Percentiles rank a stretch among this genome's conserved stretches.
phyloP scores from a whole-genome alignment of 2,888 invertebrate species.

The Pediacus dermestoides region DNA sequence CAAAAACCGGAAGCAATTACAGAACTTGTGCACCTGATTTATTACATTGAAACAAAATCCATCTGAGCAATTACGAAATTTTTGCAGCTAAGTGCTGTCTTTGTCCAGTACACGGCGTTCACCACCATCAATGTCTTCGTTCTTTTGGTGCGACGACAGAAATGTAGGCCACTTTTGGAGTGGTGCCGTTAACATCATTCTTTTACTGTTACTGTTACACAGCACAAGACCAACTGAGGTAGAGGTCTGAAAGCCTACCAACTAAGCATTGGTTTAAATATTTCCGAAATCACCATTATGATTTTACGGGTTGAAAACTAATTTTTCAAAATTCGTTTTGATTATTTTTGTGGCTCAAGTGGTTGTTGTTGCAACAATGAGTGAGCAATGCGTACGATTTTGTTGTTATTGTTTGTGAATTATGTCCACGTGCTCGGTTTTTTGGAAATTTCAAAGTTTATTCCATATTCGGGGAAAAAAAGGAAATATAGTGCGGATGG shows the following conservation, averaged over 20 bases:
- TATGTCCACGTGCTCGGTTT: conserved; percentile 17
- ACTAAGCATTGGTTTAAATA: too few species aligned
- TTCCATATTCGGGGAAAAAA: conserved; percentile 4
- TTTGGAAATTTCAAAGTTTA: conserved; percentile 12
- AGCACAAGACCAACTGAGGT: neutral
- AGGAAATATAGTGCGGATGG: conserved; percentile 12
- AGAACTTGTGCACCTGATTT: too few species aligned
- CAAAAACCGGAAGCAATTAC: too few species aligned
- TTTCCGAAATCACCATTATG: too few species aligned
- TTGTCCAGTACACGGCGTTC: too few species aligned
- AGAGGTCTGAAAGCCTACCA: too few species aligned
- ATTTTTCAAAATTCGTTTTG: neutral
- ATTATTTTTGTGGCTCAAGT: conserved; percentile 1
- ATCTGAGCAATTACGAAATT: too few species aligned
- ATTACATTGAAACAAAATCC: too few species aligned
- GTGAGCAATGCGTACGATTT: conserved; percentile 33
- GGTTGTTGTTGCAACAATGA: conserved; percentile 26
- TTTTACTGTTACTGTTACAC: conserved; percentile 34
- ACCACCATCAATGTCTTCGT: neutral
- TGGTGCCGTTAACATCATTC: conserved; percentile 36
- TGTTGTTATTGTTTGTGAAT: conserved; percentile 21
- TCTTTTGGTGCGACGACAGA: conserved; percentile 6
- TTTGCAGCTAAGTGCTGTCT: neutral
- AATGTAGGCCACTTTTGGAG: conserved; percentile 40
- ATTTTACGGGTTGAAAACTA: too few species aligned